phyloP scores from a whole-genome alignment of 1,140 invertebrate genomes.

The Hylyphantes graminicola region DNA sequence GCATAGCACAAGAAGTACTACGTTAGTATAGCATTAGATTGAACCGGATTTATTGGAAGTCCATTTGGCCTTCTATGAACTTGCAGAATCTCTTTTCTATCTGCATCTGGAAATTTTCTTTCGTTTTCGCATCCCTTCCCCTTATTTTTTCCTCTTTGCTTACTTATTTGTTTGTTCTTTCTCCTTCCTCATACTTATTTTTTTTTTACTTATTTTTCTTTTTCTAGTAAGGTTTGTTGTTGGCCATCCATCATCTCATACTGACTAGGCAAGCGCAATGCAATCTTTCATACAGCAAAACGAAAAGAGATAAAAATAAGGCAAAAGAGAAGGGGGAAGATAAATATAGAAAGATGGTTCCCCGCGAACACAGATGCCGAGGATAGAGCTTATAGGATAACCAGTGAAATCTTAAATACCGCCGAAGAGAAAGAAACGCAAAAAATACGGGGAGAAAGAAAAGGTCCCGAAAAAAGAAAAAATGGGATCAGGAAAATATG shows the following conservation, averaged over 20 bases:
- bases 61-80: slow-evolving; percentile 58
- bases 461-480: slow-evolving; percentile 23
- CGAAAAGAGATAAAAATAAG: slow-evolving; percentile 31
- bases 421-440: slow-evolving; percentile 17
- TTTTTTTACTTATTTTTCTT: slow-evolving; percentile 34
- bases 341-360: slow-evolving; percentile 61
- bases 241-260: slow-evolving; percentile 48
- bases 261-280: slow-evolving; percentile 54
- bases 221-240: slow-evolving; percentile 52
- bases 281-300: slow-evolving; percentile 58
- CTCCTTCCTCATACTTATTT: slow-evolving; percentile 45
- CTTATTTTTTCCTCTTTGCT: slow-evolving; percentile 17
- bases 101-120: slow-evolving; percentile 59
- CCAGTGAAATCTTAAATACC: slow-evolving; percentile 61
- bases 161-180: not conserved
- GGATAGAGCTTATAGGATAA: slow-evolving; percentile 59
- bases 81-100: slow-evolving; percentile 53
- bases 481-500: not conserved
- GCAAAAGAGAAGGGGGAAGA: slow-evolving; percentile 32
- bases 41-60: slow-evolving; percentile 60
- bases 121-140: slow-evolving; percentile 46
- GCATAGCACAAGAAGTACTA: slow-evolving; percentile 44
- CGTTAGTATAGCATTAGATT: slow-evolving; percentile 56
- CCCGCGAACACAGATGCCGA: slow-evolving; percentile 57
- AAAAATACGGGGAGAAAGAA: slow-evolving; percentile 14